A percentile compares a stretch with the other conserved stretches of the same genome.
phyloP scores from a whole-genome alignment of 2,888 invertebrate species.

The Ormyrus thymus region DNA sequence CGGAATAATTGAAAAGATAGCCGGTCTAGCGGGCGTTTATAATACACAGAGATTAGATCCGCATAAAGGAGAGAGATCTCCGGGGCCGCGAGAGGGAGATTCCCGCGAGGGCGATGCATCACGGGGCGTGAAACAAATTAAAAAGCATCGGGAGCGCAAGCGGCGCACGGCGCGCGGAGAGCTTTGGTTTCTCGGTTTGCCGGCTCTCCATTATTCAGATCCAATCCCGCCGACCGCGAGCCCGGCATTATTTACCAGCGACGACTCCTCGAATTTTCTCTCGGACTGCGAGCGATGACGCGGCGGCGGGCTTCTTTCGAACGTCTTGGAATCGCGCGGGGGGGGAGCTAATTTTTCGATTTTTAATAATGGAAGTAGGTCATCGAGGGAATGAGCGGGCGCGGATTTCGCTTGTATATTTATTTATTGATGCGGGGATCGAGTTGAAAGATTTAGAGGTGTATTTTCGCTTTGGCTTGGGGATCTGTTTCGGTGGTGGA shows the following conservation, averaged over 20 bases:
- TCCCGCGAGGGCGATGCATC: conserved; percentile 63
- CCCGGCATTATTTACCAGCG: conserved; percentile 58
- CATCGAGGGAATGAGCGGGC: not conserved
- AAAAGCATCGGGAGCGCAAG: conserved; percentile 60
- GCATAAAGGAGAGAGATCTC: conserved; percentile 8
- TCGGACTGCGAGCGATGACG: not conserved
- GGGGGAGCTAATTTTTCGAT: not conserved
- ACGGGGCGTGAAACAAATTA: conserved; percentile 65
- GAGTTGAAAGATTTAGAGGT: too few species aligned
- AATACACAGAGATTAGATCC: conserved; percentile 47
- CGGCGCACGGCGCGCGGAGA: conserved; percentile 51
- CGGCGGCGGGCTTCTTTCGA: not conserved
- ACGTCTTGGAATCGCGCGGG: conserved; percentile 36
- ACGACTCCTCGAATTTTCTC: conserved; percentile 52
- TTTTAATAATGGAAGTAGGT: conserved; percentile 26
- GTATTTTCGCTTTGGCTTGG: conserved; percentile 18
- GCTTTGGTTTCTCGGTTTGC: conserved; percentile 65
- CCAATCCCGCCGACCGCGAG: conserved; percentile 67
- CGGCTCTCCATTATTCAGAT: conserved; percentile 69
- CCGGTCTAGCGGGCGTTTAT: conserved; percentile 19
- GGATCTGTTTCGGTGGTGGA: not conserved
- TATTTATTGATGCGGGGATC: not conserved
- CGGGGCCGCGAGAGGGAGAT: not conserved
- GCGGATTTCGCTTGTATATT: not conserved
- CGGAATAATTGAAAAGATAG: conserved; percentile 22